Conservation (phyloP, 2,888 invertebrate species). For the Epirrita christyi region DNA sequence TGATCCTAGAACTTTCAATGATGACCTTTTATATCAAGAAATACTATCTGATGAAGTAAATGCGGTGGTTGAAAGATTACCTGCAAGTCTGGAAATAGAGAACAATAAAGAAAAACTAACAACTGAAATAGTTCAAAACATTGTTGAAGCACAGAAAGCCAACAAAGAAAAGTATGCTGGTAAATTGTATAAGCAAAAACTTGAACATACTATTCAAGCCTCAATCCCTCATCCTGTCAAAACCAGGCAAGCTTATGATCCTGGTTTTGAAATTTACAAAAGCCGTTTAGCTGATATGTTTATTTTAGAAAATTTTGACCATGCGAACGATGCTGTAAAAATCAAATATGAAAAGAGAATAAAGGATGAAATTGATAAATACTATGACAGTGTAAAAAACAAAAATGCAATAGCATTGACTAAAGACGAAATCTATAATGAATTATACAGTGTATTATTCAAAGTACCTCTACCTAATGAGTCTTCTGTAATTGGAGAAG, state of each 20-base stretch:
- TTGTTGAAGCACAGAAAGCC: slow-evolving; percentile 50
- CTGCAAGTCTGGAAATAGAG: slow-evolving; percentile 42
- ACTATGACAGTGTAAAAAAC: slow-evolving; percentile 50
- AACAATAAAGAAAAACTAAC: slow-evolving; percentile 49
- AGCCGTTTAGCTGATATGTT: slow-evolving; percentile 59
- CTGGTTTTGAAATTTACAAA: slow-evolving; percentile 66
- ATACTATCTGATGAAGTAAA: slow-evolving; percentile 56
- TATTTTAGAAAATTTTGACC: slow-evolving; percentile 67
- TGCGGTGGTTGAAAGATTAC: slow-evolving; percentile 49
- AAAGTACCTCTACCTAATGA: slow-evolving; percentile 59
- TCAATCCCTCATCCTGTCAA: slow-evolving; percentile 55
- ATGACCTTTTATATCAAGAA: slow-evolving; percentile 54
- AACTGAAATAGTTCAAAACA: slow-evolving; percentile 45
- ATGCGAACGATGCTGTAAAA: slow-evolving; percentile 53
- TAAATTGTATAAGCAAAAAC: slow-evolving; percentile 55
- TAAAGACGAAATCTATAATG: slow-evolving; percentile 58
- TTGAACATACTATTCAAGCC: slow-evolving; percentile 57
- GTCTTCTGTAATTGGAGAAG: slow-evolving; percentile 51
- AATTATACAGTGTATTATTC: slow-evolving; percentile 57
- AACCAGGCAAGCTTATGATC: slow-evolving; percentile 44
- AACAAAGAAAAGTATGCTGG: slow-evolving; percentile 53
- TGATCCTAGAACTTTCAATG: slow-evolving; percentile 51
- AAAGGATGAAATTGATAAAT: slow-evolving; percentile 54
- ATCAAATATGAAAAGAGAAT: slow-evolving; percentile 54
- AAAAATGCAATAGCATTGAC: slow-evolving; percentile 52